These are phyloP conservation scores for Psilanteris sp. DNA, from an alignment of 1,140 invertebrate species.

Conservation along the genomic window DNA sequence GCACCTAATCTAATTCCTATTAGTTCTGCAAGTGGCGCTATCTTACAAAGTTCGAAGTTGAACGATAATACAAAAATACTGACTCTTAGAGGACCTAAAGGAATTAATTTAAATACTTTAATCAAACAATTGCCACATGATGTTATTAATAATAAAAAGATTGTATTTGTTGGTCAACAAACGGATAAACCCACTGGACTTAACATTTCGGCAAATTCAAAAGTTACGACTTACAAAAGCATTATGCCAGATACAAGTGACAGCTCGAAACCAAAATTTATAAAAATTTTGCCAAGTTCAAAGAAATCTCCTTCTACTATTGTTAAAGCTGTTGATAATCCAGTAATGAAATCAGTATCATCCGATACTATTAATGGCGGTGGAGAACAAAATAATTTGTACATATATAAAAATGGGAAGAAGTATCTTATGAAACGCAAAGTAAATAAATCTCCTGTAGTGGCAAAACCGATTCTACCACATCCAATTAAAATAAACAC, in stretches of 20 bases:
- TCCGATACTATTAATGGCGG: background rate
- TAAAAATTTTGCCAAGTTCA: conserved; percentile 24
- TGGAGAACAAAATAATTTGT: background rate
- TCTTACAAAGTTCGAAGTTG: conserved; percentile 36
- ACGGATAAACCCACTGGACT: conserved; percentile 17
- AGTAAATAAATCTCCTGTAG: background rate
- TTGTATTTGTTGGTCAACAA: conserved; percentile 65
- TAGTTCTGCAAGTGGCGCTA: conserved; percentile 30
- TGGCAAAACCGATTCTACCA: too few relatives aligned
- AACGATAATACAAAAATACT: conserved; percentile 62
- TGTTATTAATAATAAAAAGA: conserved; percentile 64
- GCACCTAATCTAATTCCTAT: conserved; percentile 19
- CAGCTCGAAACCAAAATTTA: conserved; percentile 28
- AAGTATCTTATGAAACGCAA: conserved; percentile 58
- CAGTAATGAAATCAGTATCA: background rate
- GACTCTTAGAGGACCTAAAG: conserved; percentile 64
- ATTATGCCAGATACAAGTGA: conserved; percentile 35
- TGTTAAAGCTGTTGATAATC: background rate
- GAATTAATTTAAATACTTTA: conserved; percentile 61
- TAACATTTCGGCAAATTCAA: background rate
- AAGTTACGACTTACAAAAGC: conserved; percentile 31
- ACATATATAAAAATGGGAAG: conserved; percentile 56
- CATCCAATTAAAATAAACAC: too few relatives aligned
- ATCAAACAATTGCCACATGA: conserved; percentile 67
- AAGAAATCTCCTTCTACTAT: background rate